Evolutionary conservation across 2,888 invertebrate species (phyloP).

Genomic region (Pollenia labialis): DNA sequence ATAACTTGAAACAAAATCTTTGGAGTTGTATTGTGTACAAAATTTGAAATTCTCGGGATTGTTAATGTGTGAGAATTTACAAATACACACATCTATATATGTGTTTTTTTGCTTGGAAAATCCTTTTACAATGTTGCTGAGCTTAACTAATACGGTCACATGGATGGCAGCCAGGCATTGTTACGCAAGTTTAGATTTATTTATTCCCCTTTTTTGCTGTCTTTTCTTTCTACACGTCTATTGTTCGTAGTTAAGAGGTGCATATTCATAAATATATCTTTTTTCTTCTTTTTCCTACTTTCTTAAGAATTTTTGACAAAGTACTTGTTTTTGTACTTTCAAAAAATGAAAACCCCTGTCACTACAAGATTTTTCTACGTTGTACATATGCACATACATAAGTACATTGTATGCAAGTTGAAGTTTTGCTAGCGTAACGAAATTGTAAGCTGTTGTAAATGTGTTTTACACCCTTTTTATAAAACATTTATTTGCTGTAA

Average conservation of each 20-base stretch:
- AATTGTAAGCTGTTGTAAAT: slow-evolving; percentile 61
- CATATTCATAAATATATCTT: slow-evolving; percentile 59
- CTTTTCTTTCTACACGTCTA: slow-evolving; percentile 28
- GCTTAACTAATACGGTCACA: slow-evolving; percentile 47
- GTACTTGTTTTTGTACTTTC: slow-evolving; percentile 33
- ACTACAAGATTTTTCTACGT: background rate
- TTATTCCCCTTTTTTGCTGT: background rate
- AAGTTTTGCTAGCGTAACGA: slow-evolving; percentile 59
- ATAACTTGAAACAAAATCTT: background rate
- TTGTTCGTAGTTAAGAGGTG: slow-evolving; percentile 44
- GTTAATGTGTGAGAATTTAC: background rate
- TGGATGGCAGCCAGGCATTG: slow-evolving; percentile 26
- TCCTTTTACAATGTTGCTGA: slow-evolving; percentile 38
- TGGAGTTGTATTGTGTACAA: slow-evolving; percentile 22
- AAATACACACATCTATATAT: background rate
- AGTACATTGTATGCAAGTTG: background rate
- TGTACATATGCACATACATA: background rate
- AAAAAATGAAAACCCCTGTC: slow-evolving; percentile 47
- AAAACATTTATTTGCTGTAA: slow-evolving; percentile 28
- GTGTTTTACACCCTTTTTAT: slow-evolving; percentile 62
- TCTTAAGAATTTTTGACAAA: slow-evolving; percentile 48
- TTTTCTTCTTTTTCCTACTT: background rate
- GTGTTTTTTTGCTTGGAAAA: slow-evolving; percentile 23
- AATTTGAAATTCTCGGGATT: slow-evolving; percentile 23
- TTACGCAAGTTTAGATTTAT: slow-evolving; percentile 56